Conservation (phyloP, 2,113 vertebrate species). For the Dromiciops gliroides region DNA sequence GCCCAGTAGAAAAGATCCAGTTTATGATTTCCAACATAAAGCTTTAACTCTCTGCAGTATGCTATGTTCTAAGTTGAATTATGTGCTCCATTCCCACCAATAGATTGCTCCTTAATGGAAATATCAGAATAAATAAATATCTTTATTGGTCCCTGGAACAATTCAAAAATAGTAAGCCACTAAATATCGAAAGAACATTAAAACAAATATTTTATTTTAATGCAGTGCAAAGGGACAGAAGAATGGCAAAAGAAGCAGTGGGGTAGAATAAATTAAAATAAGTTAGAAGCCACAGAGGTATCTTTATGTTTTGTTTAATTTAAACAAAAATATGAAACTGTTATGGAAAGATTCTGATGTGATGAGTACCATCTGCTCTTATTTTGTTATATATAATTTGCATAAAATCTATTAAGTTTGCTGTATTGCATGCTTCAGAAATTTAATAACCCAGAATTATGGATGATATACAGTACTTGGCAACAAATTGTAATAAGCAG, state of each 20-base stretch:
- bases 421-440: conserved; percentile 82
- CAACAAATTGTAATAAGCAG: conserved; percentile 79
- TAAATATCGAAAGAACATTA: conserved; percentile 69
- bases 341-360: conserved; percentile 79
- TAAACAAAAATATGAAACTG: conserved; percentile 81
- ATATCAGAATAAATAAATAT: conserved; percentile 53
- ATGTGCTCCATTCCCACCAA: conserved; percentile 50
- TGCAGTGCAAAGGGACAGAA: conserved; percentile 40
- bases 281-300: conserved; percentile 65
- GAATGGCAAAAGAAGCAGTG: conserved; percentile 53
- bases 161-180: conserved; percentile 66
- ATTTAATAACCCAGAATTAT: conserved; percentile 86
- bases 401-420: conserved; percentile 87
- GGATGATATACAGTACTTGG: conserved; percentile 80
- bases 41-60: conserved; percentile 47
- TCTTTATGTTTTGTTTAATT: conserved; percentile 81
- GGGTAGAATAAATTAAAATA: conserved; percentile 75
- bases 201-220: conserved; percentile 62
- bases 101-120: conserved; percentile 60
- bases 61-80: conserved; percentile 54
- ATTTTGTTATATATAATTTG: conserved; percentile 86
- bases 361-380: conserved; percentile 85
- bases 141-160: neutral
- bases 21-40: neutral
- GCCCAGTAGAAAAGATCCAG: neutral